Evolutionary conservation across 2,888 invertebrate species (phyloP), one percentile per base, ranked within the genome.

Genomic region (Drosophila testacea): DNA sequence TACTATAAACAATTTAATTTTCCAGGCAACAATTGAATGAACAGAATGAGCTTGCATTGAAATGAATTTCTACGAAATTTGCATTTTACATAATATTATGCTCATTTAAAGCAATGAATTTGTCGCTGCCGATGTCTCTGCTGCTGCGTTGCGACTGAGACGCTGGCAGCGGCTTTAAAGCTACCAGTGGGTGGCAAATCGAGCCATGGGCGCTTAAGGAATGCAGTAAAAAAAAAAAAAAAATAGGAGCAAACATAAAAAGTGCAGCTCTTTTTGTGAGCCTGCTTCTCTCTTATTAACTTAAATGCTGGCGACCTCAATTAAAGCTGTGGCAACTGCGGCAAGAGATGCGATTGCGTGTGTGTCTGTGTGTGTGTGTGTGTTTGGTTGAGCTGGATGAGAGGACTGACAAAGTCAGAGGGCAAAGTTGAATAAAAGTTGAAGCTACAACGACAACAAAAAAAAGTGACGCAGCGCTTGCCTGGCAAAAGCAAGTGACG

Each of bases 271-370:
- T 41, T 22, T 47, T 30, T 55, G 50, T 30, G 32, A 39, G 11
- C 47, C 10, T 28, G 39, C 27, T 32, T 11, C 48, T 27, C 51
- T 56, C 60, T 65, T 65, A 79, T 75, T 77, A 78, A 88, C 88
- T 90, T 86, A 83, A 91, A 87, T 57, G 57, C 90, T 84, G 83
- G 90, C 92, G 91, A 91, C 91, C 91, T 91, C 90, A 91, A 91
- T 92, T 90, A 91, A 91, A 83, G 78, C 50, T 54, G 51, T 73
- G 73, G 60, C 52, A 51, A 42, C 39, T 69, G 83, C 64, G 42
- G 69, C 62, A 41, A 51, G 32, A n/a, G 60, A 50, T 57, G 50
- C 10, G 36, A 32, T 32, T 6, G 7, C 32, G 6, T 30, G 6
- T 30, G 6, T 5, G 30, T 30, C 5, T 30, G 30, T 30, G 30